Conservation (phyloP, 2,113 vertebrate genomes). For the Spea bombifrons region DNA sequence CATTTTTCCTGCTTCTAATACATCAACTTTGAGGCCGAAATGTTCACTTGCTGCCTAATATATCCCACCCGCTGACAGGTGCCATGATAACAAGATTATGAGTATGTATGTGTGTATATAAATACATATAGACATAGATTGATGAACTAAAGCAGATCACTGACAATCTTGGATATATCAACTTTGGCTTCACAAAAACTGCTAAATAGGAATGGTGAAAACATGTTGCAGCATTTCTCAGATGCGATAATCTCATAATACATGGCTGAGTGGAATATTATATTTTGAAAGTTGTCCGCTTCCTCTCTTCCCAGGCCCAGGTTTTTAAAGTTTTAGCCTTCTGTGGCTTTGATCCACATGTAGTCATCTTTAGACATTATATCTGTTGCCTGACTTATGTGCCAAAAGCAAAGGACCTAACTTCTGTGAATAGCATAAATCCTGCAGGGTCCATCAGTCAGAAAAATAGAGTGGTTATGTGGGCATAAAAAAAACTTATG, state of each 20-base stretch:
- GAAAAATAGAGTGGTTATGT: neutral
- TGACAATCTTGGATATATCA: no score
- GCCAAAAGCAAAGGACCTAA: slow-evolving; percentile 36
- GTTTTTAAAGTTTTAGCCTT: slow-evolving; percentile 25
- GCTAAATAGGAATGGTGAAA: neutral
- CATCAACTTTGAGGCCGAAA: no score
- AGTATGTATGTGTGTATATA: no score
- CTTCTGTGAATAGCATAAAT: slow-evolving; percentile 32
- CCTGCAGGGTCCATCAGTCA: slow-evolving; percentile 34
- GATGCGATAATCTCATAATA: neutral
- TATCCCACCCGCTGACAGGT: no score
- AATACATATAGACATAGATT: no score
- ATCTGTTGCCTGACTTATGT: slow-evolving; percentile 28
- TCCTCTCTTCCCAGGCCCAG: neutral
- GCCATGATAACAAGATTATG: no score
- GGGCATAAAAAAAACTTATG: slow-evolving; percentile 27
- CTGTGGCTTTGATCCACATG: slow-evolving; percentile 17
- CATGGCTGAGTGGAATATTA: neutral
- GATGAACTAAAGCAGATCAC: no score
- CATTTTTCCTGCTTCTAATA: no score
- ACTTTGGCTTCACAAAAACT: no score
- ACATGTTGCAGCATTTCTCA: neutral
- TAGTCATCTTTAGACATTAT: slow-evolving; percentile 15
- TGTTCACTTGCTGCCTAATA: no score
- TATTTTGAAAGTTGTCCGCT: slow-evolving; percentile 3